Percentiles rank a stretch among this genome's conserved stretches.
These are phyloP conservation scores for Cataglyphis albicans DNA, from an alignment of 2,888 invertebrate species.

Conservation along the genomic window DNA sequence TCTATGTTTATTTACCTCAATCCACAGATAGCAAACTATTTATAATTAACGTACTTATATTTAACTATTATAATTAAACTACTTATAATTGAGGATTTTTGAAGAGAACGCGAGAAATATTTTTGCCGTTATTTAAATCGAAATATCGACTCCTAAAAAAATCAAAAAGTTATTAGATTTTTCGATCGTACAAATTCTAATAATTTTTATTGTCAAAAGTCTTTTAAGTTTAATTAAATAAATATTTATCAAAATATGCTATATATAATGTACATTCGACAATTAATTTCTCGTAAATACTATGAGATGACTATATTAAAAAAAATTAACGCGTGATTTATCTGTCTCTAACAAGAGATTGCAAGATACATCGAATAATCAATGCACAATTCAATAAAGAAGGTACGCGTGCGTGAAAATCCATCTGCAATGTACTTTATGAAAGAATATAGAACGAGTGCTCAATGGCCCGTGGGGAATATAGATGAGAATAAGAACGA, in stretches of 20 bases:
- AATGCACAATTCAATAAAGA: slow-evolving; percentile 30
- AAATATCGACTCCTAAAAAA: neutral
- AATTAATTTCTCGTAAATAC: neutral
- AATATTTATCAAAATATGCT: neutral
- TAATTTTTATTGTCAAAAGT: neutral
- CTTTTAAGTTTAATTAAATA: neutral
- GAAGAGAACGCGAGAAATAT: neutral
- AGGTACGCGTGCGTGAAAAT: neutral
- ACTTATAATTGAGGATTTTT: neutral
- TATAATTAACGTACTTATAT: too few relatives aligned
- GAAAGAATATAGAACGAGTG: slow-evolving; percentile 50
- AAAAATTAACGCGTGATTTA: neutral
- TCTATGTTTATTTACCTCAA: neutral
- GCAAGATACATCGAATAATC: slow-evolving; percentile 32
- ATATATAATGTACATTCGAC: neutral
- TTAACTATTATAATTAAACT: too few relatives aligned
- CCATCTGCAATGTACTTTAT: neutral
- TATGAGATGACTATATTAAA: neutral
- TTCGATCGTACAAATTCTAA: neutral
- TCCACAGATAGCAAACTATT: neutral
- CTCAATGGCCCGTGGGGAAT: slow-evolving; percentile 59
- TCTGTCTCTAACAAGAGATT: slow-evolving; percentile 6
- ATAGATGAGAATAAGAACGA: slow-evolving; percentile 63
- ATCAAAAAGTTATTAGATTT: neutral
- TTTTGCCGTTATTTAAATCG: neutral